Conservation (phyloP, 2,888 invertebrate species). For the Liodrosophila aerea region DNA sequence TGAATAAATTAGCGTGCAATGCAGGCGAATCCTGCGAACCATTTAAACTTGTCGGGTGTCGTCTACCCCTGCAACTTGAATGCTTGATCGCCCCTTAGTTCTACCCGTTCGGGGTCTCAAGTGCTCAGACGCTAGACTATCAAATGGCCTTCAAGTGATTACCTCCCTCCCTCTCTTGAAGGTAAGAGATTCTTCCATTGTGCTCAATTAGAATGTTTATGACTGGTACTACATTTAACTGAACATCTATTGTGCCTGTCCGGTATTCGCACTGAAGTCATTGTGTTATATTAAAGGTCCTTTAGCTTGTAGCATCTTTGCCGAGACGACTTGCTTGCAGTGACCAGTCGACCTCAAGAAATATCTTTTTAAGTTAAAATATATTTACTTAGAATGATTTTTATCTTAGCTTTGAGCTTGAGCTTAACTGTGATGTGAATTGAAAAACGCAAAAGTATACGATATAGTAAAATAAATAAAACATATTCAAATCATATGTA, state of each 20-base stretch:
- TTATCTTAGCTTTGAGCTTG: no score
- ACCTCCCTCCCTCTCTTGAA: slow-evolving; percentile 1
- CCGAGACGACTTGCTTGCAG: no score
- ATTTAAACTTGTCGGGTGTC: slow-evolving; percentile 49
- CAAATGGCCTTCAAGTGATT: slow-evolving; percentile 39
- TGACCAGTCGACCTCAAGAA: no score
- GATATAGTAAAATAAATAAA: no score
- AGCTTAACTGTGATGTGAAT: no score
- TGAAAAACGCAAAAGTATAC: no score
- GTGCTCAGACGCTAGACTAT: slow-evolving; percentile 17
- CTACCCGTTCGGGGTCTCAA: slow-evolving; percentile 9
- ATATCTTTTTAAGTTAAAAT: no score
- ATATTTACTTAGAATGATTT: no score
- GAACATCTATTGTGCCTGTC: slow-evolving; percentile 30
- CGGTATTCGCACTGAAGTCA: slow-evolving; percentile 21
- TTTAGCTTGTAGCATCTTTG: no score
- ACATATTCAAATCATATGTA: no score
- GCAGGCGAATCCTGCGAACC: slow-evolving; percentile 50
- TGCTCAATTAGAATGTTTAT: slow-evolving; percentile 53
- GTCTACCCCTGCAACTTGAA: slow-evolving; percentile 6
- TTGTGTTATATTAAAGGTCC: no score
- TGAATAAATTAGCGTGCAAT: slow-evolving; percentile 69
- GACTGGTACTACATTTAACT: slow-evolving; percentile 33
- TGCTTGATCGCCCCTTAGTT: neutral
- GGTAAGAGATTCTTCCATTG: slow-evolving; percentile 18